Evolutionary conservation across 2,797 vertebrate genomes (phyloP).

Genomic region (Limosa lapponica): DNA sequence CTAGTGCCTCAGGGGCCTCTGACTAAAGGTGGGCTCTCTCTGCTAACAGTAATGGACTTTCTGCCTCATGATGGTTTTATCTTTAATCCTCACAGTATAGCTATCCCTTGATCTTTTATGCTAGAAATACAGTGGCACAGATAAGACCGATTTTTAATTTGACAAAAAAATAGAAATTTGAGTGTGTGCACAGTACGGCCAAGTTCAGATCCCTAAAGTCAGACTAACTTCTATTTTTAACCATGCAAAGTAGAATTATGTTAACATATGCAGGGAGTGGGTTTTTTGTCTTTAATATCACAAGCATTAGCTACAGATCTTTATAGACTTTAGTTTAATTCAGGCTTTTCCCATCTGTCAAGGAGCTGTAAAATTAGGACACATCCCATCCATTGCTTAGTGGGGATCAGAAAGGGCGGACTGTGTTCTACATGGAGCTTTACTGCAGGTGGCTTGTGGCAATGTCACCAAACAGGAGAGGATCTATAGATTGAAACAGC

Average conservation of each 20-base stretch:
- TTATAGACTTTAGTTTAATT: conserved; percentile 12
- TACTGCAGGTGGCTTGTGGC: not conserved
- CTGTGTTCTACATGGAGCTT: not conserved
- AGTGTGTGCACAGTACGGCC: not conserved
- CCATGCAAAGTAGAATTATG: not conserved
- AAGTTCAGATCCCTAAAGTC: conserved; percentile 26
- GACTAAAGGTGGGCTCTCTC: not conserved
- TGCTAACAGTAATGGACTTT: not conserved
- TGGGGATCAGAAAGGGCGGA: not conserved
- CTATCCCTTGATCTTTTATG: not conserved
- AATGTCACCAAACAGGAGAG: not conserved
- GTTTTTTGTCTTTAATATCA: not conserved
- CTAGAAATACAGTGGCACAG: not conserved
- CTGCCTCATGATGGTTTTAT: not conserved
- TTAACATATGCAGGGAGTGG: conserved; percentile 3
- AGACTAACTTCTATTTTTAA: conserved; percentile 33
- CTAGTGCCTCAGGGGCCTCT: not conserved
- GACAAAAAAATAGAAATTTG: not conserved
- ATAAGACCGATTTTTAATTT: conserved; percentile 1
- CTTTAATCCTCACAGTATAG: not conserved
- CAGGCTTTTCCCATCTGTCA: conserved; percentile 18
- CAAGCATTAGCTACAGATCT: not conserved
- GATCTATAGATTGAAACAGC: not conserved
- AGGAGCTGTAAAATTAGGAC: conserved; percentile 28
- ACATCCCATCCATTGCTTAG: not conserved